Base-by-base conservation (phyloP, 2,888 invertebrate species). In the Agelastica alni region DNA sequence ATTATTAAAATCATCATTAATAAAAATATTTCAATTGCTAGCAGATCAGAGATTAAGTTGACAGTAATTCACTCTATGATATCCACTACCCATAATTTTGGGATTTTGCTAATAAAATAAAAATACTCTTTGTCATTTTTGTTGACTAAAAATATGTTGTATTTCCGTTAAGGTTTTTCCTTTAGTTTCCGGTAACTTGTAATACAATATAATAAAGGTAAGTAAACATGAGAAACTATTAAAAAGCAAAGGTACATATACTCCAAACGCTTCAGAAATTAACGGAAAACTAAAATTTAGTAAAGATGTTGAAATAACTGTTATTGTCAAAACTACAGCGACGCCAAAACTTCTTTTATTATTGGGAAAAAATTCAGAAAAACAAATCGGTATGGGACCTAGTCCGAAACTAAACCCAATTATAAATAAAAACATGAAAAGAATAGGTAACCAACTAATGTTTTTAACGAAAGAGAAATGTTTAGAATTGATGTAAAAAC, bases 331-430 rank as follows among this genome's bases (percentile, higher is more conserved):
- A 4, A 49, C 47, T 3, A 58, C 13, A 3, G 61, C 58, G 1
- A 59, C 36, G 0, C 88, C 89, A 13, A 83, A 78, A 0, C 87
- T 83, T 75, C 89, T 89, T 1, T 90, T 85, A 60, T 88, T 86
- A 0, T 85, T 77, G 16, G 93, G 85, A 74, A 93, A 86, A 75
- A 92, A 82, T 73, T 92, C 92, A 1, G 88, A 86, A 81, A 90
- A 83, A 0, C 89, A 86, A 90, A 90, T 90, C 0, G 89, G 87
- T 26, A 91, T 71, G 0, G 89, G 87, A 1, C 93, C 90, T 48
- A 87, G 82, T 1, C 85, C 83, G 77, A 68, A 2, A 59, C 88
- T 86, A 77, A 89, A 91, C 0, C 85, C 83, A 48, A 85, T 76
- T 55, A 89, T 86, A 77, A 85, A 91, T 10, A 86, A 62, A 1